Base-by-base conservation (phyloP, 2,888 invertebrate species). In the Rhamphomyia laevipes region DNA sequence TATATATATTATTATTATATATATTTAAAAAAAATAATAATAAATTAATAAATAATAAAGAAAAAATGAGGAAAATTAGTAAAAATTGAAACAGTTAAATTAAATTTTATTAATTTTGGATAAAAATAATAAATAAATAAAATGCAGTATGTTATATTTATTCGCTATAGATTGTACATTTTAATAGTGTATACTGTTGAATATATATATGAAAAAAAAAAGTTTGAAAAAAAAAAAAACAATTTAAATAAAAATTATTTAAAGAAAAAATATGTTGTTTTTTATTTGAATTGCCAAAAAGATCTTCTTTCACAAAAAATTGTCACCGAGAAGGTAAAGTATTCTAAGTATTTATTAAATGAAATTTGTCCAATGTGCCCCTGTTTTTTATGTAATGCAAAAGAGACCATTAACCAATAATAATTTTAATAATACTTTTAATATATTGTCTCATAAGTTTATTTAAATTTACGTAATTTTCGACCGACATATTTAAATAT, bases 151-250 rank as follows among this genome's bases (percentile, higher is more conserved):
- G 35, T 35, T 35, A 35, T 35, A 35, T 35, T 42, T 42, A 42
- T 42, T 23, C 42, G 42, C 42, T 42, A 42, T 27, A 42, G 27
- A 42, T 42, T 42, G 23, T 42, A 42, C 42, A 42, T 27, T 42
- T 42, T 42, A 23, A 27, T 13, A 42, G 42, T 42, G 42, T 27
- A 42, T 42, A 23, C 42, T 42, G 42, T 42, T 42, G 42, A 42
- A 42, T 42, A 42, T 42, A 42, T 42, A 42, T 40, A 16, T 15
- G 11, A 9, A 38, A 17, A 11, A 41, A 41, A 41, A 41, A 42
- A 23, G 4, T 21, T 23, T 13, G 11, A 16, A 17, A 38, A 38
- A 38, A 38, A 38, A 38, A 35, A 35, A n/a, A 35, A 35, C 13
- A 35, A 35, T 5, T n/a, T n/a, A 35, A 35, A 35, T 35, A 35